These are phyloP conservation scores for Eulithis testata DNA, from an alignment of 2,888 invertebrate genomes.

Conservation along the genomic window DNA sequence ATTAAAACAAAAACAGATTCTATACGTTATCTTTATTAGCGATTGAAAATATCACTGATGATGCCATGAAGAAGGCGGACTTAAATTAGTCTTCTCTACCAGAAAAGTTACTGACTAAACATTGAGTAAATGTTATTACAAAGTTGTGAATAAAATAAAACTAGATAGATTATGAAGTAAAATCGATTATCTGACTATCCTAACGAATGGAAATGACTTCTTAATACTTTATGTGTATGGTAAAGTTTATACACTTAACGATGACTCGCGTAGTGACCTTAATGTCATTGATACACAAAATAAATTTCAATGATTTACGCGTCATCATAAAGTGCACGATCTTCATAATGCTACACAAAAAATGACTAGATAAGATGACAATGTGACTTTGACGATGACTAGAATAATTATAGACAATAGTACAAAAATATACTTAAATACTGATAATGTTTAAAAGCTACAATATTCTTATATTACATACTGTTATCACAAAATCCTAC, in stretches of 20 bases:
- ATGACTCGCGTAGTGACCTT: no score
- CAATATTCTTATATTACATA: constrained; percentile 7
- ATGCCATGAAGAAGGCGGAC: constrained; percentile 12
- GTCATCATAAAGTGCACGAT: no score
- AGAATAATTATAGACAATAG: constrained; percentile 10
- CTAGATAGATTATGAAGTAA: neutral
- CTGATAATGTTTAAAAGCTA: constrained; percentile 7
- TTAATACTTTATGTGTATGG: no score
- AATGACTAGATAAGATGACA: constrained; percentile 7
- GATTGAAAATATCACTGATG: neutral
- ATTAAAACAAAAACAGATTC: neutral
- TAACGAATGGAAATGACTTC: neutral
- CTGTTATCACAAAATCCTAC: constrained; percentile 25
- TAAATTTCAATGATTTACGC: no score
- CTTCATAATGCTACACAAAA: neutral
- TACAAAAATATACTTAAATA: constrained; percentile 21
- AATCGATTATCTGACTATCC: neutral
- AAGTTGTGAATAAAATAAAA: no score
- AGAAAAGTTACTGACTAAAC: neutral
- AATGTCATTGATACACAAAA: no score
- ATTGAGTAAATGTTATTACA: neutral
- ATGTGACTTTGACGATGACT: neutral
- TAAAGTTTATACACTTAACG: no score
- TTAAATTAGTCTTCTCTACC: constrained; percentile 1
- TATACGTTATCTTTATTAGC: constrained; percentile 9